Evolutionary conservation across 2,888 invertebrate species (phyloP).

Genomic region (Hypercompe scribonia): DNA sequence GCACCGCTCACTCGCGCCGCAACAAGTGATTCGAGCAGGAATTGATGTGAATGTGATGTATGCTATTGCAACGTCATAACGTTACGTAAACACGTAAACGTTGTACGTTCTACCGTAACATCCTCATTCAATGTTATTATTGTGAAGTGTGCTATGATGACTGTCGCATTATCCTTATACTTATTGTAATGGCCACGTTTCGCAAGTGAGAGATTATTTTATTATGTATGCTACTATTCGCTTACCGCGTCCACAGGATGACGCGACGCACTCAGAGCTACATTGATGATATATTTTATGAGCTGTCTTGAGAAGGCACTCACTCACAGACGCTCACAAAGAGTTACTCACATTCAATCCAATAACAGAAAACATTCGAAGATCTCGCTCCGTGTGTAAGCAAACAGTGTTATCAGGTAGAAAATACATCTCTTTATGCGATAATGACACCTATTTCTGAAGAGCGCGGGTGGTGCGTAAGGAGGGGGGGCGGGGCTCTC

Average conservation of each 20-base stretch:
- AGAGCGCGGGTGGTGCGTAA: slow-evolving; percentile 33
- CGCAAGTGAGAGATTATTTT: slow-evolving; percentile 38
- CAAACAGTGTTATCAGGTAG: slow-evolving; percentile 71
- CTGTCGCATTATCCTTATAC: slow-evolving; percentile 18
- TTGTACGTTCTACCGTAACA: not conserved
- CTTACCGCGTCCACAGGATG: slow-evolving; percentile 15
- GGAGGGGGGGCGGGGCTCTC: slow-evolving; percentile 27
- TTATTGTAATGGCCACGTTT: slow-evolving; percentile 21
- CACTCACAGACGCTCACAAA: slow-evolving; percentile 35
- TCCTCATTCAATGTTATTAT: slow-evolving; percentile 18
- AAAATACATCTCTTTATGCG: slow-evolving; percentile 73
- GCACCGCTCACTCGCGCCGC: not conserved
- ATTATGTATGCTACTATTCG: slow-evolving; percentile 40
- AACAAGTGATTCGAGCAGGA: slow-evolving; percentile 13
- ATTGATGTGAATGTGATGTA: not conserved
- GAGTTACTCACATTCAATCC: slow-evolving; percentile 54
- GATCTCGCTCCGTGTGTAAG: slow-evolving; percentile 56
- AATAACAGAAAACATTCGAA: slow-evolving; percentile 59
- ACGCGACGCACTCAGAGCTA: slow-evolving; percentile 3
- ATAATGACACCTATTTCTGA: slow-evolving; percentile 71
- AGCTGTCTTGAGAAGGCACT: slow-evolving; percentile 32
- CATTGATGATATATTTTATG: slow-evolving; percentile 35
- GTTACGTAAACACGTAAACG: slow-evolving; percentile 13
- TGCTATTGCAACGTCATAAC: not conserved
- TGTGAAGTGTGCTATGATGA: slow-evolving; percentile 8